phyloP scores from a whole-genome alignment of 2,888 invertebrate genomes.

The Taphrorychus bicolor region DNA sequence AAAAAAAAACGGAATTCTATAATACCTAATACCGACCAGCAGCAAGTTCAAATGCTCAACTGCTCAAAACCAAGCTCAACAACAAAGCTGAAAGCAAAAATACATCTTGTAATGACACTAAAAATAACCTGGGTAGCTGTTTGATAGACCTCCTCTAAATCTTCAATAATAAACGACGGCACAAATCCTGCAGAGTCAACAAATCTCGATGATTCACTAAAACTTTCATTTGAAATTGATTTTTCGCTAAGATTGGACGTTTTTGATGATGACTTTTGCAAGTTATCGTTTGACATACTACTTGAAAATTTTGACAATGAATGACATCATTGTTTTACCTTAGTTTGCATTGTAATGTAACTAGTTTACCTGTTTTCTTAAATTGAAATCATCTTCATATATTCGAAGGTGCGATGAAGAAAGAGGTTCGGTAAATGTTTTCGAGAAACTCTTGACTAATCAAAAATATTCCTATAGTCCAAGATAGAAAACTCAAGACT shows the following conservation, averaged over 20 bases:
- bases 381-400: too few relatives aligned
- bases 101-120: neutral
- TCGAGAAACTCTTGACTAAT: too few relatives aligned
- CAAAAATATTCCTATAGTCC: too few relatives aligned
- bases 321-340: neutral
- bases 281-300: constrained; percentile 41
- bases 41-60: too few relatives aligned
- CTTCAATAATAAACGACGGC: constrained; percentile 23
- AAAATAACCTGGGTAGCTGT: constrained; percentile 17
- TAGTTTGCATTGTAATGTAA: neutral
- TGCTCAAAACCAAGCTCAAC: too few relatives aligned
- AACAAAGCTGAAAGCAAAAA: too few relatives aligned
- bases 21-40: too few relatives aligned
- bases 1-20: too few relatives aligned
- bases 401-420: too few relatives aligned
- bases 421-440: too few relatives aligned
- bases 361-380: too few relatives aligned
- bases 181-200: constrained; percentile 18
- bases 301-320: constrained; percentile 40
- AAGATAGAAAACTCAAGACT: too few relatives aligned
- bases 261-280: constrained; percentile 35
- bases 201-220: constrained; percentile 12
- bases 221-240: constrained; percentile 29
- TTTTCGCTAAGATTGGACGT: constrained; percentile 29
- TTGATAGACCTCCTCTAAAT: constrained; percentile 17